These are phyloP conservation scores for Cephus rjabovi DNA, from an alignment of 2,888 invertebrate genomes.

Conservation along the genomic window DNA sequence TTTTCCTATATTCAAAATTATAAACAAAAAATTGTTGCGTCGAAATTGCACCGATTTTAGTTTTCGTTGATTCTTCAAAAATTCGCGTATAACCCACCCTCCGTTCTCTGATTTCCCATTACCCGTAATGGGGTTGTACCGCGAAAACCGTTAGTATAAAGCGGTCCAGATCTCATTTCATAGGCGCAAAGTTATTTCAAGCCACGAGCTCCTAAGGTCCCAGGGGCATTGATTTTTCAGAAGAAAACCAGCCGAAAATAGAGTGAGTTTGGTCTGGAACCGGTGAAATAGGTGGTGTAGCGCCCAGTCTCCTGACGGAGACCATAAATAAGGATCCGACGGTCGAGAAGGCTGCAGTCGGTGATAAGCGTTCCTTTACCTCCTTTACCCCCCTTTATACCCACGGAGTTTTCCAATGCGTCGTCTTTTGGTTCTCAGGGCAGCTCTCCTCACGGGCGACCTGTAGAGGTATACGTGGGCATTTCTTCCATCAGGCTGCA, in stretches of 20 bases:
- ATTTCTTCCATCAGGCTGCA: neutral
- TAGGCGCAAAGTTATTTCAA: neutral
- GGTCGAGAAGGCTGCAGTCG: slow-evolving; percentile 59
- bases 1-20: neutral
- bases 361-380: slow-evolving; percentile 60
- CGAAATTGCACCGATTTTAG: neutral
- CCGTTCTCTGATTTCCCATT: neutral
- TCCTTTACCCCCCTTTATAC: slow-evolving; percentile 28
- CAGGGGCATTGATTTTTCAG: neutral
- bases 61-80: neutral
- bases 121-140: neutral
- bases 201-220: neutral
- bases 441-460: neutral
- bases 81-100: neutral
- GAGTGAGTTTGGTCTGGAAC: slow-evolving; percentile 44
- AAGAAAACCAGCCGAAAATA: slow-evolving; percentile 37
- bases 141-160: neutral
- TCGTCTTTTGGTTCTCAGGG: slow-evolving; percentile 13
- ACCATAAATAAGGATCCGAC: slow-evolving; percentile 65
- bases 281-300: slow-evolving; percentile 50
- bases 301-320: slow-evolving; percentile 50
- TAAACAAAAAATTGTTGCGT: neutral
- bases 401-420: slow-evolving; percentile 25
- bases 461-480: neutral
- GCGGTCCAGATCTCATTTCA: neutral